phyloP scores from a whole-genome alignment of 1,140 invertebrate species.

The Leptopilina clavipes region DNA sequence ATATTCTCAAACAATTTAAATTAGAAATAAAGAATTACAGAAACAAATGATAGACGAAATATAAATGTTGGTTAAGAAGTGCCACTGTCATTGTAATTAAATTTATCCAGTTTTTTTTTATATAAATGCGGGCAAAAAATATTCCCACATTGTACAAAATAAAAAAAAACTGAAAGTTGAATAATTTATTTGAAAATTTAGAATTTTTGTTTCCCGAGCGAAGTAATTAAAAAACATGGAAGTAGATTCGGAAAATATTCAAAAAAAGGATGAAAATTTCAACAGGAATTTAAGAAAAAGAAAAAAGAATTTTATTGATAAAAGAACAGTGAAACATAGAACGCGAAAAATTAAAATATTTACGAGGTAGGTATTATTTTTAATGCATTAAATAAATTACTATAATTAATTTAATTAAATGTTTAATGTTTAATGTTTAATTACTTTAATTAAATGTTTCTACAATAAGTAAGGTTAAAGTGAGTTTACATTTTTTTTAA shows the following conservation, averaged over 20 bases:
- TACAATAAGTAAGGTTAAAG: too few relatives aligned
- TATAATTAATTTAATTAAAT: not conserved
- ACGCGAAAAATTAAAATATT: not conserved
- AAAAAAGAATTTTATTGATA: not conserved
- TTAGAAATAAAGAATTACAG: not conserved
- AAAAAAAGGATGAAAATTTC: not conserved
- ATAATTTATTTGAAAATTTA: not conserved
- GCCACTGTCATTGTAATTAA: not conserved
- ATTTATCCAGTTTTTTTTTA: not conserved
- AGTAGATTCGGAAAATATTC: conserved; percentile 4
- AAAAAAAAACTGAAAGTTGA: not conserved
- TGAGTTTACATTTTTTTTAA: too few relatives aligned
- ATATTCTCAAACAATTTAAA: too few relatives aligned
- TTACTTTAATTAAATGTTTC: too few relatives aligned
- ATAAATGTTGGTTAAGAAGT: not conserved
- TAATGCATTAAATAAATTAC: not conserved
- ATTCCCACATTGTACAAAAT: not conserved
- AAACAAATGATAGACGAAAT: not conserved
- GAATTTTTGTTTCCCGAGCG: not conserved
- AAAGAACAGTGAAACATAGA: not conserved
- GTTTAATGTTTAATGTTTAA: too few relatives aligned
- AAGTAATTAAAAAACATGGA: not conserved
- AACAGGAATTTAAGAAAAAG: conserved; percentile 35
- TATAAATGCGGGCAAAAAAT: not conserved
- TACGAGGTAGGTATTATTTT: not conserved